Conservation (phyloP, 2,888 invertebrate species). For the Autographa gamma region DNA sequence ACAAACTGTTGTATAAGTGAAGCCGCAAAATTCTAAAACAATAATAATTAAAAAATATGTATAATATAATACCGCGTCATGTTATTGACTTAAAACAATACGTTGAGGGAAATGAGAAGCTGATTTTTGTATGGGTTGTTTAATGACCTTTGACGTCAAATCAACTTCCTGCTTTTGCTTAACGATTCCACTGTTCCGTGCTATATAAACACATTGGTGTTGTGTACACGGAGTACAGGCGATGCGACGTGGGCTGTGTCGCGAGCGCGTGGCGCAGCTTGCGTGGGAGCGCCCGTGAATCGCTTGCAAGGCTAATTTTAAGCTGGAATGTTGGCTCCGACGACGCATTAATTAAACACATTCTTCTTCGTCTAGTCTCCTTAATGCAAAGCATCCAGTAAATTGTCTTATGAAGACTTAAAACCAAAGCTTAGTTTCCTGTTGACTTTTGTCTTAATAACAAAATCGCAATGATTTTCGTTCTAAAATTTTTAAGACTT, state of each 20-base stretch:
- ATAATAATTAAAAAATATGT: neutral
- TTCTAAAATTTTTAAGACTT: neutral
- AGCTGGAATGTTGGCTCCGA: constrained; percentile 81
- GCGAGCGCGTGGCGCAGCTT: constrained; percentile 47
- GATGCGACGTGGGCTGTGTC: constrained; percentile 33
- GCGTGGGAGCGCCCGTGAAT: constrained; percentile 79
- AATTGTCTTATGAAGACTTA: constrained; percentile 55
- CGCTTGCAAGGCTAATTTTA: constrained; percentile 77
- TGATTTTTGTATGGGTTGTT: constrained; percentile 12
- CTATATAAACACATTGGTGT: constrained; percentile 25
- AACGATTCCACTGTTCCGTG: constrained; percentile 22
- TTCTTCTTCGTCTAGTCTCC: constrained; percentile 74
- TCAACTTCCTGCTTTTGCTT: constrained; percentile 39
- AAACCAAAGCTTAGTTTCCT: constrained; percentile 30
- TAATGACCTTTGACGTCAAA: constrained; percentile 31
- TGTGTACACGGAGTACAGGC: constrained; percentile 36
- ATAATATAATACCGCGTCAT: neutral
- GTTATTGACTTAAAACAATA: constrained; percentile 9
- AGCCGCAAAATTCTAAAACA: neutral
- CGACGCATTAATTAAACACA: constrained; percentile 77
- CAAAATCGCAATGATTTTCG: neutral
- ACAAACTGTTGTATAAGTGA: constrained; percentile 16
- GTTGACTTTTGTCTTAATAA: constrained; percentile 6
- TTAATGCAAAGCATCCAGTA: constrained; percentile 61
- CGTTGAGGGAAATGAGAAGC: neutral